Evolutionary conservation across 2,113 vertebrate species (phyloP), one percentile per base, ranked within the genome.

Genomic region (Alouatta palliata): DNA sequence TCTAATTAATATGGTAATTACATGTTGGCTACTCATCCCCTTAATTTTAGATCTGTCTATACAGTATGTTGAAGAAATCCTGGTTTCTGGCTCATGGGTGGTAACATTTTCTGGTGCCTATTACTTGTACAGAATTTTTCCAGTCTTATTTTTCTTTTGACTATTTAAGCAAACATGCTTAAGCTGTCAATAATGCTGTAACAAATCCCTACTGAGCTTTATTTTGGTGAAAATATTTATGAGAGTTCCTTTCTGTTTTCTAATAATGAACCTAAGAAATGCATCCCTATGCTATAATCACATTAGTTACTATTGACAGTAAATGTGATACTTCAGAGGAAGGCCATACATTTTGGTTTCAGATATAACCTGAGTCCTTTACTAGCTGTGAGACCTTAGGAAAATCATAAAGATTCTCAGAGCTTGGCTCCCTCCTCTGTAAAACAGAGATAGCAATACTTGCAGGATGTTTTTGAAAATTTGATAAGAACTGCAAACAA

Each of bases 191-290:
- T 40, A 87, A 58, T 58, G 6, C 14, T 58, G 25, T 87, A 58
- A 82, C n/a, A 49, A 87, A 76, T 68, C 21, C 10, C 87, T 58
- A 16, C 58, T 76, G 61, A 77, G 40, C 11, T 87, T 77, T 70
- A 49, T 56, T 58, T 64, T 94, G 30, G 35, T 91, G 76, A 94
- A 82, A 94, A 77, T 83, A 76, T 83, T 70, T 91, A 58, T 8
- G 30, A 66, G 14, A 58, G 11, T 35, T 27, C 76, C 27, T 83
- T 87, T 47, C 40, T 73, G 10, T 8, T 85, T 91, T 71, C 23
- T 20, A 82, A 58, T 68, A 91, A 56, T 54, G 76, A 87, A 4
- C 17, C 20, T 76, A 70, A 70, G 56, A 76, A 40, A 56, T 56
- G 10, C 1, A 17, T 87, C 35, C 40, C 32, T 76, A 43, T 30